These are phyloP conservation scores for Tragopan temminckii DNA, from an alignment of 2,797 vertebrate genomes.

Conservation along the genomic window DNA sequence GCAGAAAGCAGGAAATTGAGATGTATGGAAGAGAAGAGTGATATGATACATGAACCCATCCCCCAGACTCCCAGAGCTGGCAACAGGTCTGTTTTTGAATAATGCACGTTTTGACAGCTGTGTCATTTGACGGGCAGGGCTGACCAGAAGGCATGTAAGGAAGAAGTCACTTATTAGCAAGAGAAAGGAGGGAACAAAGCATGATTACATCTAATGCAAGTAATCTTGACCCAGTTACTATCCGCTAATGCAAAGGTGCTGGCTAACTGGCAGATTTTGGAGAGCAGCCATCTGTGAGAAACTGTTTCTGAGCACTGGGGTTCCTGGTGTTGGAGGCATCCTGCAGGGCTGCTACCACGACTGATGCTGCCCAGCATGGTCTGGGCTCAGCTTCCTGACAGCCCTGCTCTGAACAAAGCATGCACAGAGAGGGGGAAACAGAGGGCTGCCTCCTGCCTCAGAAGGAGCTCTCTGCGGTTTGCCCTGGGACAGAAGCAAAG, in stretches of 20 bases:
- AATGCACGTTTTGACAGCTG: conserved; percentile 54
- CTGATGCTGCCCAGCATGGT: not conserved
- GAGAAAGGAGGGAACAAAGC: conserved; percentile 39
- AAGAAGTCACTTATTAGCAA: conserved; percentile 48
- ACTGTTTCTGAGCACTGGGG: accelerated
- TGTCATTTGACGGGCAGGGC: conserved; percentile 64
- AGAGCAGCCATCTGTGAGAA: not conserved
- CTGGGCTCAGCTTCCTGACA: not conserved
- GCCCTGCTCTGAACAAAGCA: not conserved
- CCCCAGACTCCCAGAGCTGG: conserved; percentile 24
- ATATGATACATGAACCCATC: conserved; percentile 56
- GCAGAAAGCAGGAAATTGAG: conserved; percentile 74
- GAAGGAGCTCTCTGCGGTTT: not conserved
- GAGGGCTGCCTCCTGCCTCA: not conserved
- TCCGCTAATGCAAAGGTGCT: not conserved
- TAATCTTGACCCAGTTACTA: conserved; percentile 1
- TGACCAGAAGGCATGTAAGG: conserved; percentile 56
- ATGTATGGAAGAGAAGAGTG: conserved; percentile 72
- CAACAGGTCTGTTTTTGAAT: conserved; percentile 63
- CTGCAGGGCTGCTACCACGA: not conserved
- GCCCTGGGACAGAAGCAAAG: not conserved
- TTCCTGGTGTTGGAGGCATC: not conserved
- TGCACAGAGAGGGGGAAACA: accelerated
- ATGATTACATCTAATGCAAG: not conserved
- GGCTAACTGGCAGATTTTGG: conserved; percentile 26